phyloP scores from a whole-genome alignment of 2,797 vertebrate genomes.

The Astyanax mexicanus region DNA sequence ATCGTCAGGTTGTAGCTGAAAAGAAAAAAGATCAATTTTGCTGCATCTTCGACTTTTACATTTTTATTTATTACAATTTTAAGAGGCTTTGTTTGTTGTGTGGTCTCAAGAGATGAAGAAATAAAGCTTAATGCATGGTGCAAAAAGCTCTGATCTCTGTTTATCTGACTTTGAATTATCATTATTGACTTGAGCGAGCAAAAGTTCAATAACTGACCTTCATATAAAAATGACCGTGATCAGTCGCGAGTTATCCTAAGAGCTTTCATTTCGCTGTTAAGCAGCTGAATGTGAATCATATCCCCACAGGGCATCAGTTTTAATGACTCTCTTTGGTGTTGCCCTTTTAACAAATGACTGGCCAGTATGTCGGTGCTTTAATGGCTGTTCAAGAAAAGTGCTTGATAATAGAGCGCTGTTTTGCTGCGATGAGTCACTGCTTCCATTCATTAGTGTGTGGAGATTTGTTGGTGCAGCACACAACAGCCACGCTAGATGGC shows the following conservation, averaged over 20 bases:
- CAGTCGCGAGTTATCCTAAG: neutral
- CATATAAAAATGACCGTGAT: neutral
- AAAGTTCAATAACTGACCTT: neutral
- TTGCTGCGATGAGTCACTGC: constrained; percentile 1
- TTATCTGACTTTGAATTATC: neutral
- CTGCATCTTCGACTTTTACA: constrained; percentile 37
- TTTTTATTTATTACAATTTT: constrained; percentile 53
- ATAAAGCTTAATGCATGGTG: constrained; percentile 59
- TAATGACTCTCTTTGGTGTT: neutral
- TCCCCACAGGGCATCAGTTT: neutral
- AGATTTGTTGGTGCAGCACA: neutral
- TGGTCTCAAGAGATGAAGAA: constrained; percentile 34
- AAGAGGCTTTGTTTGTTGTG: constrained; percentile 51
- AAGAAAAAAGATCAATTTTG: constrained; percentile 25
- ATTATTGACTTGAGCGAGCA: neutral
- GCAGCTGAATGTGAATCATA: neutral
- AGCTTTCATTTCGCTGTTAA: neutral
- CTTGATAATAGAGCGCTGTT: neutral
- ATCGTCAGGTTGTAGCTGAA: constrained; percentile 37
- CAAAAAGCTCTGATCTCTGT: constrained; percentile 38
- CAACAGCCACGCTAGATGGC: constrained; percentile 38
- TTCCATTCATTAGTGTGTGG: constrained; percentile 5
- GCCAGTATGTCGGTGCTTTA: neutral
- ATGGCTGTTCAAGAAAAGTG: neutral
- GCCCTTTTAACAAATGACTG: constrained; percentile 4